Conservation (phyloP, 1,140 invertebrate genomes). For the Archegozetes longisetosus region DNA sequence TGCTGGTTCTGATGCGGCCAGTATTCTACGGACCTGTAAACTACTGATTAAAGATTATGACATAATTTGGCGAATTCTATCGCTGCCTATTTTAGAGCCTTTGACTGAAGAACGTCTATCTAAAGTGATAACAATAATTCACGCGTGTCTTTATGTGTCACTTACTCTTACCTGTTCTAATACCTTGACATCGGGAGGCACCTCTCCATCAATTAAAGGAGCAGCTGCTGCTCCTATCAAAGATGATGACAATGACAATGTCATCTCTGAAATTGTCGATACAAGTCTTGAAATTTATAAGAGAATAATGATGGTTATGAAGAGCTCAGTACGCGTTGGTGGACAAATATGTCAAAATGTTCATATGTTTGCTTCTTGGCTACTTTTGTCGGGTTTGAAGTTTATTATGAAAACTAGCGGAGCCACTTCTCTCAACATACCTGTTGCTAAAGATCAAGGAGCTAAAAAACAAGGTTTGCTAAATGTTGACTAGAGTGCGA, state of each 20-base stretch:
- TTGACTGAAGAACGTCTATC: slow-evolving; percentile 58
- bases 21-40: slow-evolving; percentile 47
- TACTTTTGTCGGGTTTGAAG: slow-evolving; percentile 68
- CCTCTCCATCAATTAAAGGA: slow-evolving; percentile 36
- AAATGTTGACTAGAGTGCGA: no score
- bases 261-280: slow-evolving; percentile 29
- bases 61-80: slow-evolving; percentile 60
- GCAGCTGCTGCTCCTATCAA: slow-evolving; percentile 22
- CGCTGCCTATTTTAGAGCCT: slow-evolving; percentile 69
- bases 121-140: slow-evolving; percentile 53
- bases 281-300: slow-evolving; percentile 56
- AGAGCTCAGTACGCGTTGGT: slow-evolving; percentile 63
- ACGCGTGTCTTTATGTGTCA: slow-evolving; percentile 60
- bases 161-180: slow-evolving; percentile 49
- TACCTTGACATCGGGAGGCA: slow-evolving; percentile 44
- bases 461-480: no score
- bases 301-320: slow-evolving; percentile 57
- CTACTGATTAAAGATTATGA: slow-evolving; percentile 62
- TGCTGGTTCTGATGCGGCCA: slow-evolving; percentile 52
- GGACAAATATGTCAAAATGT: slow-evolving; percentile 80
- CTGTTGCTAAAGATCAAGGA: background rate
- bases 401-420: slow-evolving; percentile 31
- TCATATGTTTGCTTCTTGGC: slow-evolving; percentile 67
- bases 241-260: slow-evolving; percentile 33
- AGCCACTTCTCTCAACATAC: slow-evolving; percentile 12